phyloP scores from a whole-genome alignment of 2,113 vertebrate species.

The Calonectris borealis region DNA sequence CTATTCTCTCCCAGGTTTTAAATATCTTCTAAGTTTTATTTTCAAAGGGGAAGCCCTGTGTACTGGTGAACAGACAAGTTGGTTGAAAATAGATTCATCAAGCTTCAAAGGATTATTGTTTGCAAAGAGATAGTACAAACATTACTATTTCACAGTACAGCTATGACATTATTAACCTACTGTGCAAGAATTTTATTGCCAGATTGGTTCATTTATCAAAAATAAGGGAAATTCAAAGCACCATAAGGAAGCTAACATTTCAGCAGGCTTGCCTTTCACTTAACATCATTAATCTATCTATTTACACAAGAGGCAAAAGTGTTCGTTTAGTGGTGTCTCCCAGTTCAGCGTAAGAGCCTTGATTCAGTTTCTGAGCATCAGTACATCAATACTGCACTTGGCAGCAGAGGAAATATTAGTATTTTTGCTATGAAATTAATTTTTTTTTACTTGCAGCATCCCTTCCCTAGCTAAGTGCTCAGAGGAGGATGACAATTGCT shows the following conservation, averaged over 20 bases:
- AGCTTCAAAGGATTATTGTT: constrained; percentile 81
- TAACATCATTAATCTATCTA: constrained; percentile 78
- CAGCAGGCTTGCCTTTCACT: constrained; percentile 73
- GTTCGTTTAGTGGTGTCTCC: constrained; percentile 65
- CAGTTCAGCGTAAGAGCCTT: constrained; percentile 56
- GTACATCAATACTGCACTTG: constrained; percentile 59
- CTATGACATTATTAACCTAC: constrained; percentile 85
- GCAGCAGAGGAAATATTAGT: constrained; percentile 57
- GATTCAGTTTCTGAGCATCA: constrained; percentile 51
- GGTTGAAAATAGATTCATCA: constrained; percentile 80
- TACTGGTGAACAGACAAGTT: constrained; percentile 62
- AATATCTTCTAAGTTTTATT: constrained; percentile 65
- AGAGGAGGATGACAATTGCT: not conserved
- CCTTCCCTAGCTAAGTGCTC: not conserved
- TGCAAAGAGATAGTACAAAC: constrained; percentile 79
- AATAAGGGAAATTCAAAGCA: constrained; percentile 80
- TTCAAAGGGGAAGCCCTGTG: constrained; percentile 53
- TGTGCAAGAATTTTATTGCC: constrained; percentile 79
- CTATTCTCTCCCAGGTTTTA: constrained; percentile 34
- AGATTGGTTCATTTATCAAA: constrained; percentile 84
- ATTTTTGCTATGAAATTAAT: constrained; percentile 59
- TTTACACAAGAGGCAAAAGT: constrained; percentile 77
- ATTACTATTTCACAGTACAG: constrained; percentile 80
- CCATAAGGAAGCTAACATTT: constrained; percentile 82
- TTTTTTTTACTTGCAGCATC: not conserved